Evolutionary conservation across 2,888 invertebrate genomes (phyloP), one percentile per base, ranked within the genome.

Genomic region (Scaptomyza tumidula): DNA sequence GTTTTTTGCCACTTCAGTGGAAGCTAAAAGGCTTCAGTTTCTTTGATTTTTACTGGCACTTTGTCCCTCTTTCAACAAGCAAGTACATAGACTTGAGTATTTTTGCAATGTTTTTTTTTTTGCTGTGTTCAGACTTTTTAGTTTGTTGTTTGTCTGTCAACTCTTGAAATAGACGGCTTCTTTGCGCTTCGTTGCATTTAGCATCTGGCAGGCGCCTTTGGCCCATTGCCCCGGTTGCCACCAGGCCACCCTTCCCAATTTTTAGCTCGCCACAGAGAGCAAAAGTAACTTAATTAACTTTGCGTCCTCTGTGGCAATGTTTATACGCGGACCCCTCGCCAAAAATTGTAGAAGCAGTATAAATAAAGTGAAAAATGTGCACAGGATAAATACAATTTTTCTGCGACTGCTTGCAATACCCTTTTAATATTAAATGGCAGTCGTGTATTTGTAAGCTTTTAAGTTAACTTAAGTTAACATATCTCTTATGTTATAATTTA

Each of bases 261-360:
- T 13, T 2, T 13, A 39, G 49, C 33, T 39, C n/a, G 41, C 10
- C 24, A 31, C 24, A n/a, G 16, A 57, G 46, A 13, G 43, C 35
- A 39, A 11, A 39, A 58, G 67, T 55, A 68, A 69, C 78, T 80
- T 84, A 86, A 84, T 86, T 84, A 86, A 86, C 83, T 84, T 86
- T 82, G 56, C 50, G 63, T 50, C 53, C 68, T 60, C 62, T 62
- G 53, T 64, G 66, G 64, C 59, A 65, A 72, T 78, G 70, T 82
- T 83, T 77, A 59, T 73, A 61, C 44, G 53, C 14, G 50, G 54
- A 35, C 44, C 46, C 46, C 50, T 66, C 55, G 62, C 66, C 61
- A 71, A 80, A 78, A 74, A 77, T 71, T 64, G 50, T 61, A 49
- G 60, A 53, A 63, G 54, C 61, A 55, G 62, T 55, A 63, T 75